Evolutionary conservation across 2,113 vertebrate species (phyloP).

Genomic region (Mustela lutreola): DNA sequence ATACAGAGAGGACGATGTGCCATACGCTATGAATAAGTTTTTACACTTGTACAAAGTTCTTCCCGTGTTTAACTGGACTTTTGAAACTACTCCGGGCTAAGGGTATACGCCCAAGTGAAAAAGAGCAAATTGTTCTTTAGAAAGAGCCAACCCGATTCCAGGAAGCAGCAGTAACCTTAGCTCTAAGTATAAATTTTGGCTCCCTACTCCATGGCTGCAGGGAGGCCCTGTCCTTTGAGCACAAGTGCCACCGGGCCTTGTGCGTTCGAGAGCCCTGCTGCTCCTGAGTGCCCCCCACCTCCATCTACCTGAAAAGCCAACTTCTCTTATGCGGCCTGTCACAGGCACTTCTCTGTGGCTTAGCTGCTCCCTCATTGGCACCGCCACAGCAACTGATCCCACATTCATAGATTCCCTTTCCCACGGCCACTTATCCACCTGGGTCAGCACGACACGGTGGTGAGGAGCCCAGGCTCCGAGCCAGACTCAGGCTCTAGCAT

Average conservation of each 20-base stretch:
- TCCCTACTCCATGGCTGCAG: rapidly evolving
- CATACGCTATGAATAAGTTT: neutral
- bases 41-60: neutral
- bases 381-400: rapidly evolving
- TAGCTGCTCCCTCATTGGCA: neutral
- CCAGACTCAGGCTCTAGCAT: neutral
- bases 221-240: neutral
- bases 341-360: neutral
- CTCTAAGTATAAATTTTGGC: neutral
- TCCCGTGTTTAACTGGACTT: neutral
- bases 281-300: neutral
- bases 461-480: neutral
- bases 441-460: rapidly evolving
- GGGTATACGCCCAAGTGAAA: neutral
- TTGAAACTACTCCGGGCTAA: neutral
- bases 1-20: neutral
- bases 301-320: neutral
- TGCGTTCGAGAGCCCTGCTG: rapidly evolving
- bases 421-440: too few relatives aligned
- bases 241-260: rapidly evolving
- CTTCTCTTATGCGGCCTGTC: neutral
- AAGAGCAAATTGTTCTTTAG: neutral
- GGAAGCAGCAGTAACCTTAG: neutral
- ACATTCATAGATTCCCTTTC: rapidly evolving
- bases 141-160: neutral